A percentile compares a stretch with the other conserved stretches of the same genome.
These are phyloP conservation scores for Cyaniris semiargus DNA, from an alignment of 2,888 invertebrate species.

Conservation along the genomic window DNA sequence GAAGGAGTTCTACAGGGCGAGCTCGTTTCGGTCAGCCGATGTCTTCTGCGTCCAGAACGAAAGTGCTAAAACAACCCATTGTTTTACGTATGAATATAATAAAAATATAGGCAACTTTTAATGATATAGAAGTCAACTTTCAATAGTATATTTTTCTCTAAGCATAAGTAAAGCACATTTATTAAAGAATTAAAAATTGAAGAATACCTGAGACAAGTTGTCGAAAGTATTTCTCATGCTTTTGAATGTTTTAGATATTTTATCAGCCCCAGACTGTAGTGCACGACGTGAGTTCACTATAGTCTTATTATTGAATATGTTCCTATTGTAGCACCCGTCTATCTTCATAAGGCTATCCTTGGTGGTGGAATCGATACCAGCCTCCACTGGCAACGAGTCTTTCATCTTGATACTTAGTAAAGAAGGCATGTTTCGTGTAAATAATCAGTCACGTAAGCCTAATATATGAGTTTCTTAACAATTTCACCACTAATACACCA, in stretches of 20 bases:
- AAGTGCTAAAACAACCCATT: conserved; percentile 61
- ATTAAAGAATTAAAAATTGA: too few species aligned
- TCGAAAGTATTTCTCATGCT: conserved; percentile 84
- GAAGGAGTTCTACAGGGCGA: conserved; percentile 69
- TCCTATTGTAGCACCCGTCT: conserved; percentile 72
- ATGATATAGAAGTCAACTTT: too few species aligned
- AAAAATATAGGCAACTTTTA: not conserved
- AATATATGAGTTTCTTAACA: not conserved
- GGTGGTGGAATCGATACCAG: conserved; percentile 69
- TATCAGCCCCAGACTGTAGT: conserved; percentile 84
- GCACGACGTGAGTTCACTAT: conserved; percentile 83
- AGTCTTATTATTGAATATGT: conserved; percentile 67
- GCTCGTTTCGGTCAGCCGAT: conserved; percentile 66
- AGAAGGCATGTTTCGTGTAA: conserved; percentile 3
- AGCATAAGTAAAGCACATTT: not conserved
- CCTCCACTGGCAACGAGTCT: conserved; percentile 70
- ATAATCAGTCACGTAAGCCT: not conserved
- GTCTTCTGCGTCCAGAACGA: conserved; percentile 67
- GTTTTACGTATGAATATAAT: not conserved
- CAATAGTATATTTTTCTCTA: not conserved
- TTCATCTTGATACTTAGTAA: conserved; percentile 56
- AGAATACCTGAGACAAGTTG: conserved; percentile 82
- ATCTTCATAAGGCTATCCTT: conserved; percentile 66
- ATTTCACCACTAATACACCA: not conserved
- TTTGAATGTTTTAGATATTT: conserved; percentile 83